Evolutionary conservation across 1,140 invertebrate genomes (phyloP), one percentile per base, ranked within the genome.

Genomic region (Rhizoglyphus robini): DNA sequence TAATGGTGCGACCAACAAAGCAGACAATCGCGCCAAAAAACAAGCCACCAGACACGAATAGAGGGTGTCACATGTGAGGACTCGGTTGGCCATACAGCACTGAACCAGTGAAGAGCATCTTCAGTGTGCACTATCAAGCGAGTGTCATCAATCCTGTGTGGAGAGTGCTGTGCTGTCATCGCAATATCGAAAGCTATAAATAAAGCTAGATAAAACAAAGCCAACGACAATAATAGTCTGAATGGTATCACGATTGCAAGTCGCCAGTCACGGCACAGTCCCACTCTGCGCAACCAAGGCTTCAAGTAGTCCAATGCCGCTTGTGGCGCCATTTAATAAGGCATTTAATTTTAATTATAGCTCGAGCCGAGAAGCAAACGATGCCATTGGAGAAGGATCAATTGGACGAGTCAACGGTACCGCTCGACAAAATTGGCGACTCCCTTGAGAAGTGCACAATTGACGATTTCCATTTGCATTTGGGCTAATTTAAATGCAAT

Each of bases 181-280:
- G 51, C 51, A 54, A 54, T 54, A 54, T 54, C 20, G 51, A 54
- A 54, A 8, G 51, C 51, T 54, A 54, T 54, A 54, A 54, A 54
- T 54, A 54, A 54, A 54, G 36, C 8, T 11, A 8, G 51, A 54
- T 54, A 54, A 54, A 54, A 54, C 51, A 54, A 54, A 27, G 51
- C 8, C n/a, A 18, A 11, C 36, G 36, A 41, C 36, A 41, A 41
- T 41, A 18, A 18, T 11, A 41, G 36, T 18, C 8, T 8, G 51
- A 23, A 54, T 54, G 51, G 15, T 15, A 32, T 41, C 36, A 54
- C 8, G 5, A 8, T 8, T 54, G 51, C 23, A 54, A 54, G 51
- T 54, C 23, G 51, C 23, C 23, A 54, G 51, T 27, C 31, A 32
- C 31, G 51, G 8, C 51, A 32, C 8, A 20, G 15, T 54, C 8